phyloP scores from a whole-genome alignment of 1,140 invertebrate species.

The Drosophila pallidifrons region DNA sequence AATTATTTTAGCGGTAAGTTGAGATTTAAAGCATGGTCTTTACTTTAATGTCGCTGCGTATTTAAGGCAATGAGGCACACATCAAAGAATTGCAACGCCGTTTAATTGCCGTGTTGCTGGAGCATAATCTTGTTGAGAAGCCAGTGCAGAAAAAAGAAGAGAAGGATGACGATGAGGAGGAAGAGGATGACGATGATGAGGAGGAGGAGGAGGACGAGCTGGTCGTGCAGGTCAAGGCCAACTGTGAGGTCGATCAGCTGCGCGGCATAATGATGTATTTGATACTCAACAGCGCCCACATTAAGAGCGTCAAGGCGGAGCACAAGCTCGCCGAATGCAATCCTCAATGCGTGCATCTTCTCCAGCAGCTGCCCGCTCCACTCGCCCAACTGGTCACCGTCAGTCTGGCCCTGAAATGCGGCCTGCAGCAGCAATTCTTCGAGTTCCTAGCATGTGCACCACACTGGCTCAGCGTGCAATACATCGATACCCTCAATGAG shows the following conservation, averaged over 20 bases:
- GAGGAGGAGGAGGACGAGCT: not conserved
- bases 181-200: not conserved
- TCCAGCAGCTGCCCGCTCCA: conserved; percentile 20
- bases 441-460: conserved; percentile 54
- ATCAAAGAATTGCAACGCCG: conserved; percentile 31
- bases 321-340: conserved; percentile 3
- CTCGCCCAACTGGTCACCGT: conserved; percentile 35
- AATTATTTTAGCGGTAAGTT: conserved; percentile 43
- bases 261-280: conserved; percentile 42
- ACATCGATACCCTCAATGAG: conserved; percentile 40
- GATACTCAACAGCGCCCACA: conserved; percentile 35
- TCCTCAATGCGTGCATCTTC: conserved; percentile 46
- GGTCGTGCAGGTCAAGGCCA: not conserved
- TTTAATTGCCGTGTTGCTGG: conserved; percentile 33
- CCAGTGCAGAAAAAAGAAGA: too few species aligned
- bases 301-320: not conserved
- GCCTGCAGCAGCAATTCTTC: conserved; percentile 27
- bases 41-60: not conserved
- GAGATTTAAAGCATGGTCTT: not conserved
- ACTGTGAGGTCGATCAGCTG: conserved; percentile 24
- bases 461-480: conserved; percentile 37
- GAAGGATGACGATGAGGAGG: not conserved
- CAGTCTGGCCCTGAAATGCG: conserved; percentile 31
- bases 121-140: conserved; percentile 36
- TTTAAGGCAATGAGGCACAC: conserved; percentile 52